A percentile compares a stretch with the other conserved stretches of the same genome.
These are phyloP conservation scores for Thaumatotibia leucotreta DNA, from an alignment of 1,140 invertebrate species.

Conservation along the genomic window DNA sequence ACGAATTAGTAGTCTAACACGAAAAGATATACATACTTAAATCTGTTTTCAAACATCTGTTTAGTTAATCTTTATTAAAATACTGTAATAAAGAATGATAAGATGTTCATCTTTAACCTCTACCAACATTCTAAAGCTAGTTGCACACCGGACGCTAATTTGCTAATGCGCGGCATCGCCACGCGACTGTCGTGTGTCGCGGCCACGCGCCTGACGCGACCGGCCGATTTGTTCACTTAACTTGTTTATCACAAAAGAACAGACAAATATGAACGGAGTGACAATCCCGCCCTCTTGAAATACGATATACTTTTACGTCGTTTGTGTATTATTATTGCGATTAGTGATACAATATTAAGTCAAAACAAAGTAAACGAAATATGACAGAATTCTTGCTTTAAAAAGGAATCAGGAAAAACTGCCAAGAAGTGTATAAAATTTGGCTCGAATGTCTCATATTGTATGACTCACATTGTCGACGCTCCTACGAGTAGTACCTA, in stretches of 20 bases:
- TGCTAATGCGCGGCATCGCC: conserved; percentile 58
- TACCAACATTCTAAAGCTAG: conserved; percentile 47
- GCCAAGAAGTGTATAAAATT: too few relatives aligned
- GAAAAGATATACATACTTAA: too few relatives aligned
- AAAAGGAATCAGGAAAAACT: too few relatives aligned
- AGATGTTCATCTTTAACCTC: background rate
- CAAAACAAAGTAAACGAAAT: background rate
- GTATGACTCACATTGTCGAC: too few relatives aligned
- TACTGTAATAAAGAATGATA: too few relatives aligned
- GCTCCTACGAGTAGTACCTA: too few relatives aligned
- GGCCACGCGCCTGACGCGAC: conserved; percentile 38
- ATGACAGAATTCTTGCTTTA: too few relatives aligned
- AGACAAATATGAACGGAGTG: conserved; percentile 36
- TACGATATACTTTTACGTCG: conserved; percentile 20
- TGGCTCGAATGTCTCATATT: too few relatives aligned
- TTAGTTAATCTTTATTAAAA: too few relatives aligned
- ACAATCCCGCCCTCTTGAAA: conserved; percentile 29
- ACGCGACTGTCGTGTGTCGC: conserved; percentile 49
- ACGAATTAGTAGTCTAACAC: too few relatives aligned
- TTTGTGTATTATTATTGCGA: conserved; percentile 11
- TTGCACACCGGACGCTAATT: conserved; percentile 66
- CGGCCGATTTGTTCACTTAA: conserved; percentile 65
- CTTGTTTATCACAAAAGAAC: conserved; percentile 43
- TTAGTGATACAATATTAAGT: background rate
- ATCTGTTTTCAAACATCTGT: too few relatives aligned